Evolutionary conservation across 2,888 invertebrate genomes (phyloP), one percentile per base, ranked within the genome.

Genomic region (Coelinius sp.): DNA sequence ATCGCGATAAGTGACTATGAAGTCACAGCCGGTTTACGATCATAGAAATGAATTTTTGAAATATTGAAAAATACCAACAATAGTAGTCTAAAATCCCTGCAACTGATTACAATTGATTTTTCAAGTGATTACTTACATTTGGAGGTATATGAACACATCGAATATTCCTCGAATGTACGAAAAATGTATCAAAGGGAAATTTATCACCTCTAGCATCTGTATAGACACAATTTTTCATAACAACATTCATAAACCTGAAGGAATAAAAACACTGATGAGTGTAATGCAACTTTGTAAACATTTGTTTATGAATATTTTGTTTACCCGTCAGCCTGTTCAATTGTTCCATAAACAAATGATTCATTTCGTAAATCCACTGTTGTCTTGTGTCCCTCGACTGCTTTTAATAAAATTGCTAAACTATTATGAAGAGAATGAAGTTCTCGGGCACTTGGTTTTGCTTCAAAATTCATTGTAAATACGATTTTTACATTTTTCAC

Each of bases 291-390:
- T 27, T 10, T 17, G 4, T 25, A 25, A 46, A 49, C 35, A n/a
- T 17, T 49, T 69, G 35, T 49, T 17, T 63, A 67, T 44, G n/a
- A 17, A 17, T 31, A 52, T 62, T 35, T 1, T 64, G 20, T 89
- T 88, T 86, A 92, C 92, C 92, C 93, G 88, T 94, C 93, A 3
- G 92, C 91, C 70, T 89, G 84, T n/a, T 85, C 85, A 59, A 93
- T 87, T 77, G 86, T 86, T 52, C 94, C 94, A 81, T 90, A 90
- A 38, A 93, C 89, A 81, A 89, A 90, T 0, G 91, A 87, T 81
- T 93, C 93, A 85, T 93, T 92, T 77, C 92, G 88, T 56, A 94
- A 88, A 86, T 94, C 94, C 27, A 94, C 88, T 22, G 90, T 91
- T 3, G 92, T 91, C 79, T 90, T 90, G 78, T 90, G 87, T 7